Evolutionary conservation across 2,113 vertebrate genomes (phyloP).

Genomic region (Columba livia): DNA sequence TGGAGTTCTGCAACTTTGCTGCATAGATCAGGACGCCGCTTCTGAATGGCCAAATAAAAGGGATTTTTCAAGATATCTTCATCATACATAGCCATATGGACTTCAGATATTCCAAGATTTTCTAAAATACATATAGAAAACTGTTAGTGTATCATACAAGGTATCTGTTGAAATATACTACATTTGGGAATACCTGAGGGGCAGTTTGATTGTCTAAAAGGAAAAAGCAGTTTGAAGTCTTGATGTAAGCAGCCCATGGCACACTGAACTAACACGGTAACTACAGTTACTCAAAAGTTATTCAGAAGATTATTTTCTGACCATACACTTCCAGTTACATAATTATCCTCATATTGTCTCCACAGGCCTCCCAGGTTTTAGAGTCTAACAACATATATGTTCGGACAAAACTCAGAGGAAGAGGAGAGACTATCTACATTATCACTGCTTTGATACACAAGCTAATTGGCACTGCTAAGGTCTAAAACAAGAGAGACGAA

Average conservation of each 20-base stretch:
- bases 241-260: background rate
- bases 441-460: background rate
- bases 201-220: background rate
- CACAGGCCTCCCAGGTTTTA: background rate
- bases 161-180: rapidly evolving
- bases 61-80: slow-evolving; percentile 95
- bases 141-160: background rate
- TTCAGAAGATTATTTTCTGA: background rate
- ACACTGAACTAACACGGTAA: background rate
- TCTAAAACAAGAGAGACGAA: background rate
- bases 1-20: slow-evolving; percentile 85
- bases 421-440: background rate
- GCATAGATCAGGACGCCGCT: slow-evolving; percentile 88
- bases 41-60: slow-evolving; percentile 92
- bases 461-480: background rate
- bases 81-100: slow-evolving; percentile 98
- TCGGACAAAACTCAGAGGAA: background rate
- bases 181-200: background rate
- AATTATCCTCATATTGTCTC: background rate
- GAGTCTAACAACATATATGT: rapidly evolving
- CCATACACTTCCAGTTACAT: background rate
- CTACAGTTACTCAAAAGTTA: background rate
- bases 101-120: slow-evolving; percentile 54
- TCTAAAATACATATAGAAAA: slow-evolving; percentile 23
- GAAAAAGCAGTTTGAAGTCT: background rate